Evolutionary conservation across 2,797 vertebrate species (phyloP), one percentile per base, ranked within the genome.

Genomic region (Acrocephalus scirpaceus): DNA sequence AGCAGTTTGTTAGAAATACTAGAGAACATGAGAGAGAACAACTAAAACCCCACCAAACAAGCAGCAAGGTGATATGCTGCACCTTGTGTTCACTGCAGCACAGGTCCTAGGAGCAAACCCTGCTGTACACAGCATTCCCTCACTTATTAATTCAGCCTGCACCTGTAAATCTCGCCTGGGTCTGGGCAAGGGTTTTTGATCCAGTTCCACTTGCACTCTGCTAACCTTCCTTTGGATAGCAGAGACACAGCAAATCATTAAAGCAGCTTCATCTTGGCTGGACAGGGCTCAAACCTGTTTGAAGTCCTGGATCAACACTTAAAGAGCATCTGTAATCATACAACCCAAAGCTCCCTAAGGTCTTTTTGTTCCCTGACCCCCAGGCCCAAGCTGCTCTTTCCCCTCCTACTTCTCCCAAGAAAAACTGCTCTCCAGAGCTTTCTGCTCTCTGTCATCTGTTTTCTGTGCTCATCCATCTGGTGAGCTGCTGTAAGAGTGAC

Each of bases 121-220:
- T 58, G 50, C 19, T 44, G 7, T 32, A 45, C 12, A 20, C 4
- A 26, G 14, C 12, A n/a, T 58, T 67, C 23, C 6, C 18, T 54
- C 20, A 4, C 18, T 57, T 66, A 54, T 38, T 38, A 38, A 38
- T 3, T 57, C n/a, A 62, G 53, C 36, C 38, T 14, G 20, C 40
- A 6, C 15, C 38, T 57, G 29, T 17, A 69, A 72, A 69, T 8
- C 13, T 76, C 0, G 0, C 15, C 51, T 48, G 29, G 17, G 5
- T 51, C 7, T 75, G 25, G 9, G 15, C 21, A 66, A 64, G 15
- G n/a, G 38, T 38, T 38, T 38, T 38, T 38, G 38, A 38, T 38
- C 38, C 38, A 62, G 30, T 47, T n/a, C 38, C 7, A 23, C 32
- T 27, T 76, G 47, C 42, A 57, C 14, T 61, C 36, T n/a, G 7